Evolutionary conservation across 2,888 invertebrate genomes (phyloP), one percentile per base, ranked within the genome.

Genomic region (Automeris io): DNA sequence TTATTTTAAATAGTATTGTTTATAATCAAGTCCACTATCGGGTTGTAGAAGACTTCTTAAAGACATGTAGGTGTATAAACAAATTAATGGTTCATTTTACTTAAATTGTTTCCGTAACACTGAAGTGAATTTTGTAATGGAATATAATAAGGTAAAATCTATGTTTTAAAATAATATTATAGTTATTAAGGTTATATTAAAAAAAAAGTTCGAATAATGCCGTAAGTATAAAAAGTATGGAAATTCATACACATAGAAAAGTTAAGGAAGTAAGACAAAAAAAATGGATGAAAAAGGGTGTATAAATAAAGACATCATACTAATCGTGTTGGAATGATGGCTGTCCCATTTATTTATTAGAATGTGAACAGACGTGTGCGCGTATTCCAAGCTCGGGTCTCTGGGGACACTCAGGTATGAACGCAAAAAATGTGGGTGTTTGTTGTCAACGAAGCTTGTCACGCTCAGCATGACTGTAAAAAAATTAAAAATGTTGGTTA

Each of bases 391-490:
- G 51, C 47, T 35, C 42, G 41, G 47, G 55, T 41, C 63, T 50
- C 59, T 33, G 24, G 60, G 52, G 63, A 46, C 42, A 40, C 43
- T 59, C 75, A 75, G 78, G 74, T 72, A 75, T 56, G 45, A 38
- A 54, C 42, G 47, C 46, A 72, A 75, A 78, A 78, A 74, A 71
- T 57, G 40, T 69, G 79, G 79, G 77, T 79, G 79, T 74, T 70
- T 80, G 79, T 81, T 81, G 81, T 80, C 78, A 76, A 61, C 57
- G 53, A 54, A 61, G 54, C 67, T 70, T 62, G 73, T 69, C 70
- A 74, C 54, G 70, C 61, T 63, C 54, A 49, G 52, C 58, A 55
- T 56, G 54, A 51, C 52, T 56, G 52, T 44, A 56, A 51, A 46
- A 47, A 54, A 55, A 50, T 47, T 43, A 35, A 36, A 40, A 41